Conservation (phyloP, 2,888 invertebrate genomes). For the Diaprepes abbreviatus region DNA sequence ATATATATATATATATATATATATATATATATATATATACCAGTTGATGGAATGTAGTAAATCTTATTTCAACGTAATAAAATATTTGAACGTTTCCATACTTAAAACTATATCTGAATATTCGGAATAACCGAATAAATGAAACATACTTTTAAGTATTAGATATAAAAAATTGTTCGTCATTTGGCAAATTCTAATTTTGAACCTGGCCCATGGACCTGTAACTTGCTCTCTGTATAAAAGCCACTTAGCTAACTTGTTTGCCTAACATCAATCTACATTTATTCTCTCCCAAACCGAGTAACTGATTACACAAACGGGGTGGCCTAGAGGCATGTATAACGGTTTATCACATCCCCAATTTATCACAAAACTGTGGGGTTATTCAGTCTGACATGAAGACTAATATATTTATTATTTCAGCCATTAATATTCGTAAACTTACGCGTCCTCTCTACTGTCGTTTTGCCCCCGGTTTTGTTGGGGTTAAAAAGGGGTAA, state of each 20-base stretch:
- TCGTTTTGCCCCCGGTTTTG: constrained; percentile 20
- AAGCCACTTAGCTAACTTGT: constrained; percentile 23
- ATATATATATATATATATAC: no score
- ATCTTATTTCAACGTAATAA: no score
- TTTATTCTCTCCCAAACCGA: constrained; percentile 25
- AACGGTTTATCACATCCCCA: constrained; percentile 42
- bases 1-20: no score
- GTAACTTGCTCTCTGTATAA: background rate
- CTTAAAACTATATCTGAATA: no score
- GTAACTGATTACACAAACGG: constrained; percentile 36
- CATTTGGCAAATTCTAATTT: no score
- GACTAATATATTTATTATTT: constrained; percentile 50
- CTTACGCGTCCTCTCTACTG: constrained; percentile 29
- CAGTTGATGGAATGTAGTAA: no score
- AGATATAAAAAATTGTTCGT: no score
- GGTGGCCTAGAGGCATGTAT: constrained; percentile 25
- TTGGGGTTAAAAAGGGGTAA: constrained; percentile 17
- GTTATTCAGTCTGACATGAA: constrained; percentile 46
- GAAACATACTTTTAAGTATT: no score
- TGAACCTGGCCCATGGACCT: background rate
- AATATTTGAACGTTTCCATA: no score
- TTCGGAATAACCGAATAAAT: no score
- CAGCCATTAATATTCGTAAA: constrained; percentile 42
- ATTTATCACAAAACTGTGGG: constrained; percentile 44
- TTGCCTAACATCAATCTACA: constrained; percentile 41